Evolutionary conservation across 2,113 vertebrate species (phyloP), one percentile per base, ranked within the genome.

Genomic region (Neolamprologus tretocephalus): DNA sequence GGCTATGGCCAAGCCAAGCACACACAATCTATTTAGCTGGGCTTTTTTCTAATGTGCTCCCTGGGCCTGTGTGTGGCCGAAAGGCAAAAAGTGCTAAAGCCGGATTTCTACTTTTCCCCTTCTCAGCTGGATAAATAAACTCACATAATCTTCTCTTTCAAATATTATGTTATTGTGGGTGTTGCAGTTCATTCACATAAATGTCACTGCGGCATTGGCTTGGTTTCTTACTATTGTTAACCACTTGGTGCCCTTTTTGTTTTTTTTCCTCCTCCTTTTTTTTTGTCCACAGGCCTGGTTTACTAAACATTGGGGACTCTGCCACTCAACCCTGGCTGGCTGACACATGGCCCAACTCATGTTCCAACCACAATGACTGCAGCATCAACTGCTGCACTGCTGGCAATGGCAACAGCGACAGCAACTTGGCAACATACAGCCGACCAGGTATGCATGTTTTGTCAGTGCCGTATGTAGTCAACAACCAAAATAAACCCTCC

Each of bases 311-410:
- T 75, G 97, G 97, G 45, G 98, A 99, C 89, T 96, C 98, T 0
- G 97, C 98, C 51, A 91, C 97, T 7, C 99, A 99, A 91, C 98
- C 98, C 0, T 99, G 99, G 99, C 95, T 99, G 82, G 99, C 99
- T 13, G 99, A 99, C 94, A 99, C 99, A 1, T 99, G 99, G 99
- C 99, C 99, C 73, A 99, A 99, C 91, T 98, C 97, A 26, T 98
- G 98, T 88, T 98, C 97, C 96, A 98, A 96, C 86, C 98, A 99
- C 96, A 99, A 98, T 1, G 98, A 99, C 96, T 99, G 98, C 95
- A 97, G 98, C 95, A 99, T 99, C 96, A 99, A 96, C 94, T 99
- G 99, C 96, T 99, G 99, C 93, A 98, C 99, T 1, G 97, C 98
- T 2, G 96, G 98, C 93, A 98, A 97, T 1, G 98, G 98, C 26